Base-by-base conservation (phyloP, 2,797 vertebrate species). In the Anabas testudineus region DNA sequence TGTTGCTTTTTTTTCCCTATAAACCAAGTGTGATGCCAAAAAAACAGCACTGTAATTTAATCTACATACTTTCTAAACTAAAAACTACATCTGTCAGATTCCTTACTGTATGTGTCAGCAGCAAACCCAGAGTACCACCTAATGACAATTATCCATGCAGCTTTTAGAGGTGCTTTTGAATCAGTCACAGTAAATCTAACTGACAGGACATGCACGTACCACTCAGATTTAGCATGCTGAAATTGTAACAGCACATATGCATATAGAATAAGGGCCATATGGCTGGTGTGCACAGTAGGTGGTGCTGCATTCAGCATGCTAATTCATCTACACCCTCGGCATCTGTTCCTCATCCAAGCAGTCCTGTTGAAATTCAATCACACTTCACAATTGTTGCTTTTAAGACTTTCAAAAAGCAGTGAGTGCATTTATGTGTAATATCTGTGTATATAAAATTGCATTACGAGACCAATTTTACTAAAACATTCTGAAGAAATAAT, bases 201-300 rank as follows among this genome's bases (percentile, higher is more conserved):
- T 24, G 37, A 48, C 41, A 48, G 36, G n/a, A 63, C 26, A 51
- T 14, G 15, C 74, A 53, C 10, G 8, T 32, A 26, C 1, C 3
- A n/a, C n/a, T 66, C 49, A 36, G 12, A 24, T 65, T 83, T 68
- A 78, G 61, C 60, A 75, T 87, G 59, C 83, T 51, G 66, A 39
- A 48, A 45, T 21, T 55, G 71, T 53, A 3, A 22, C 61, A 13
- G 65, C 70, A 39, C 55, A 63, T 72, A 57, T 64, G 71, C 74
- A 43, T 43, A n/a, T 46, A 60, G 46, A 42, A 67, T 52, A 52
- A 15, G 7, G 70, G 41, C 76, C 80, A 67, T 78, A 82, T 83
- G 78, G 74, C 51, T 9, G 19, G 42, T 14, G 61, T 52, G 59
- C 46, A 24, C 24, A n/a, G 36, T 26, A 16, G 55, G 55, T 30